These are phyloP conservation scores for Panurus biarmicus DNA, from an alignment of 2,113 vertebrate genomes.

Conservation along the genomic window DNA sequence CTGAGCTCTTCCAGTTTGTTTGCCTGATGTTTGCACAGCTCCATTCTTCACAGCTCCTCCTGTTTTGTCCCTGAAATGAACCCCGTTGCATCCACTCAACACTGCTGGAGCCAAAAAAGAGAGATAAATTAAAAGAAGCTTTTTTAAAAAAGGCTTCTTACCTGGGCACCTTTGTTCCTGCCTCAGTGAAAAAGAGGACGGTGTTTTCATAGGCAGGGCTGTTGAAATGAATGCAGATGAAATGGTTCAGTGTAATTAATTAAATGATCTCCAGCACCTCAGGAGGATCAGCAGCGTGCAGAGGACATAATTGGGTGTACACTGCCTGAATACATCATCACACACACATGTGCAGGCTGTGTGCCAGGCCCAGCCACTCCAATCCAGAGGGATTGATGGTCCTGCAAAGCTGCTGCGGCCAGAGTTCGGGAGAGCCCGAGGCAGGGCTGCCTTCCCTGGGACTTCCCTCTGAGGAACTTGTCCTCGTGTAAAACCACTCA, in stretches of 20 bases:
- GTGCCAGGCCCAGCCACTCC: background rate
- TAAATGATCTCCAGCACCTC: background rate
- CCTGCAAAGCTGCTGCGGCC: background rate
- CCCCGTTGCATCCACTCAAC: background rate
- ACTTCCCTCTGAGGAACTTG: background rate
- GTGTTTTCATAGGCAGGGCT: background rate
- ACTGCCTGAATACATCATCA: background rate
- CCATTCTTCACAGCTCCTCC: background rate
- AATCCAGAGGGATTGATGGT: background rate
- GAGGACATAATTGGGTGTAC: background rate
- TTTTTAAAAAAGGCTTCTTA: background rate
- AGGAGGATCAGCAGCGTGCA: background rate
- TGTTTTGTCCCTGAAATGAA: background rate
- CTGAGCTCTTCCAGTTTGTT: background rate
- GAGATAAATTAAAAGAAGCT: background rate
- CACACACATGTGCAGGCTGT: background rate
- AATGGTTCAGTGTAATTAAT: constrained; percentile 7
- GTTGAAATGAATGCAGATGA: background rate
- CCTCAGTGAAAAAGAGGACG: background rate
- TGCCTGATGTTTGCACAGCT: background rate
- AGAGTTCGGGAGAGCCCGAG: background rate
- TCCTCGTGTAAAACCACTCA: background rate
- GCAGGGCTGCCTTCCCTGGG: background rate
- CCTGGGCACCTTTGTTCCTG: background rate
- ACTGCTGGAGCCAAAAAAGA: background rate